phyloP scores from a whole-genome alignment of 2,113 vertebrate genomes.

The Zosterops lateralis region DNA sequence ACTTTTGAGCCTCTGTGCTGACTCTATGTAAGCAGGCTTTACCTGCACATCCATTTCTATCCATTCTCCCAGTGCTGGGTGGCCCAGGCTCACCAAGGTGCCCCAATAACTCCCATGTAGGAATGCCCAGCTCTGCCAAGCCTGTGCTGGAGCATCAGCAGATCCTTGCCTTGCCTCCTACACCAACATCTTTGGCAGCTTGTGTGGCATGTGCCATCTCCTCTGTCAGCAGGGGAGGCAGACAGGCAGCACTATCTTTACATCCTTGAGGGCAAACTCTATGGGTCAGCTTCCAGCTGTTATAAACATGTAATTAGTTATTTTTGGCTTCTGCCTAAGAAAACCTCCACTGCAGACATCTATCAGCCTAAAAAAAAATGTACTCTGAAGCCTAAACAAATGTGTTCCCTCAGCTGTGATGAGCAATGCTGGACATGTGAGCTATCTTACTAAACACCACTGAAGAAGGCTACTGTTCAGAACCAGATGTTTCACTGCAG shows the following conservation, averaged over 20 bases:
- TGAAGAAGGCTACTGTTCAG: background rate
- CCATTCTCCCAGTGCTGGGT: background rate
- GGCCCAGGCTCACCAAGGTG: background rate
- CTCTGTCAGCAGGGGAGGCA: background rate
- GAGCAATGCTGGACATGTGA: background rate
- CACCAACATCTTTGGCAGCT: background rate
- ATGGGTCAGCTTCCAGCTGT: background rate
- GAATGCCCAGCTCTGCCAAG: background rate
- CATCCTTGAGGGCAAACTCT: background rate
- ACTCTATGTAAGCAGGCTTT: background rate
- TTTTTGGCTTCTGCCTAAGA: background rate
- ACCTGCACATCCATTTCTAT: background rate
- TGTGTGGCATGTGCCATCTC: rapidly evolving
- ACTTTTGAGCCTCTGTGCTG: background rate
- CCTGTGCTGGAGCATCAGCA: background rate
- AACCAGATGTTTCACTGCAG: background rate
- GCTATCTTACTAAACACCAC: background rate
- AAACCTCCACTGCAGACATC: background rate
- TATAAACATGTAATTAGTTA: background rate
- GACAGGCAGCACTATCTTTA: background rate
- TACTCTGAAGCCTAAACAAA: background rate
- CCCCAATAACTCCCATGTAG: rapidly evolving
- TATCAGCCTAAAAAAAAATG: background rate
- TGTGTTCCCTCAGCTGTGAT: background rate
- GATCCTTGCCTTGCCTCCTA: background rate